Evolutionary conservation across 2,113 vertebrate species (phyloP).

Genomic region (Asarcornis scutulata): DNA sequence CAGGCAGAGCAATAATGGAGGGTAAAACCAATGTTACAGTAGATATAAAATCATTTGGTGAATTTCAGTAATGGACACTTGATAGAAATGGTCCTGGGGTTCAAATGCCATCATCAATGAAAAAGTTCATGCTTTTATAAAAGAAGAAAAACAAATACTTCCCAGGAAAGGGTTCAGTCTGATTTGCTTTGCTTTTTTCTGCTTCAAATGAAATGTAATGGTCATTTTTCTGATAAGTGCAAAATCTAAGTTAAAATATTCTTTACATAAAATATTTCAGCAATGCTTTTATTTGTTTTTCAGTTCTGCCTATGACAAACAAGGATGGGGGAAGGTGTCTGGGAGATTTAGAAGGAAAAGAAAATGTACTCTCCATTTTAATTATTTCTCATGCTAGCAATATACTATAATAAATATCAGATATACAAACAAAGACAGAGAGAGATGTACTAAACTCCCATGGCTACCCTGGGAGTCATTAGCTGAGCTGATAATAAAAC

Average conservation of each 20-base stretch:
- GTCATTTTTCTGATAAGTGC: not conserved
- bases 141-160: not conserved
- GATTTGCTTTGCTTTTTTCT: not conserved
- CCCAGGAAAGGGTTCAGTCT: not conserved
- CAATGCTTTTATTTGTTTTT: not conserved
- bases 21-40: not conserved
- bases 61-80: not conserved
- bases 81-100: not conserved
- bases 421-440: not conserved
- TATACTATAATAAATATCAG: not conserved
- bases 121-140: not conserved
- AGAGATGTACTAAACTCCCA: not conserved
- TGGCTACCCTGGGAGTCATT: constrained; percentile 7
- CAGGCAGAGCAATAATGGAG: not conserved
- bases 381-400: not conserved
- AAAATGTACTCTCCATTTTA: not conserved
- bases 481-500: constrained; percentile 8
- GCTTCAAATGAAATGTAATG: not conserved
- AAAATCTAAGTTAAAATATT: not conserved
- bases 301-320: not conserved
- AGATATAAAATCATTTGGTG: not conserved
- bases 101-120: not conserved
- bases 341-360: not conserved
- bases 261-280: not conserved
- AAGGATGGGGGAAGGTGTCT: too few species aligned